Conservation (phyloP, 2,797 vertebrate species). For the Urophycis tenuis region DNA sequence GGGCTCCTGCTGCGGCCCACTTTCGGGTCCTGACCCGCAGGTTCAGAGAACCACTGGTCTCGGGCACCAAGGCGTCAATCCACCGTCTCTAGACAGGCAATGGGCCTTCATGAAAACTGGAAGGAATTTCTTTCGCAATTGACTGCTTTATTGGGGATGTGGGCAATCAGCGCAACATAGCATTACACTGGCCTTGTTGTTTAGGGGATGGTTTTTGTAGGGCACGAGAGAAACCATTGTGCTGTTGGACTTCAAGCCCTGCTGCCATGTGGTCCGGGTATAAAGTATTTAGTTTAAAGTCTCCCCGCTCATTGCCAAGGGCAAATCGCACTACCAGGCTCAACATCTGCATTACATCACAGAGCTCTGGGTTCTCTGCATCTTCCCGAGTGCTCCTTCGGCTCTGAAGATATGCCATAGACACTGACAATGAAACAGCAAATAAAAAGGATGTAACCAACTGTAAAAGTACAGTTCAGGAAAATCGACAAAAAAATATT, state of each 20-base stretch:
- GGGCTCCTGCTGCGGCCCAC: neutral
- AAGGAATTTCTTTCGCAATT: neutral
- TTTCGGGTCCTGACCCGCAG: neutral
- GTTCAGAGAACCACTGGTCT: neutral
- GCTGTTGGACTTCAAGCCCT: constrained; percentile 3
- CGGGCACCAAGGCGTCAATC: neutral
- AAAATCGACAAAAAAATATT: neutral
- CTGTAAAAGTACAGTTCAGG: neutral
- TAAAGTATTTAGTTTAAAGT: neutral
- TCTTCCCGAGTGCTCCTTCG: neutral
- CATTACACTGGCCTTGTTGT: neutral
- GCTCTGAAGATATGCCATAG: neutral
- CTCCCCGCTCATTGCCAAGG: neutral
- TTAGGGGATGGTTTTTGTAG: neutral
- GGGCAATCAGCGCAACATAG: neutral
- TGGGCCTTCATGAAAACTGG: neutral
- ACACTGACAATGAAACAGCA: neutral
- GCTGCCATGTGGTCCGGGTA: neutral
- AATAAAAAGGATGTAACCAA: neutral
- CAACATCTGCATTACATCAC: neutral
- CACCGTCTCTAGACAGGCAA: neutral
- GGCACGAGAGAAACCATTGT: neutral
- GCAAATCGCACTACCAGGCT: constrained; percentile 1
- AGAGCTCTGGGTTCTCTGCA: neutral
- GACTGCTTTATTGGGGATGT: neutral